Evolutionary conservation across 1,140 invertebrate genomes (phyloP), one percentile per base, ranked within the genome.

Genomic region (Drosophila sechellia): DNA sequence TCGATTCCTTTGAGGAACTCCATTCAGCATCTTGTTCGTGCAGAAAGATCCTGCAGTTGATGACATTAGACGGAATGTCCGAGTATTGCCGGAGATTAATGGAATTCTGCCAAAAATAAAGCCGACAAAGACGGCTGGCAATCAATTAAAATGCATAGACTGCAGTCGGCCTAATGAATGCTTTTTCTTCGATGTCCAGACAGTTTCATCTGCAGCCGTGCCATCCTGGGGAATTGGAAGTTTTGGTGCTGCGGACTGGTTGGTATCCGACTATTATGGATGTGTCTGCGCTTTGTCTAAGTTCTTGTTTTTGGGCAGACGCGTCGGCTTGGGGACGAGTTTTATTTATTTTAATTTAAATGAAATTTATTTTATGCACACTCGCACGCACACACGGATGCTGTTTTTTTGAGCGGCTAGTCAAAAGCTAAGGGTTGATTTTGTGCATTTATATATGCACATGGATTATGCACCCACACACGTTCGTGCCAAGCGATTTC

Each of bases 321-420:
- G 43, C 22, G 17, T 11, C 31, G 40, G 52, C 13, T 50, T 40
- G 35, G 57, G 52, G 34, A 39, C 53, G 37, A 63, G 65, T 89
- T 89, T 87, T 89, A 89, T 89, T 89, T 89, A 89, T 89, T 89
- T 87, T 89, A 87, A 87, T 84, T 89, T 79, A 89, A 89, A 89
- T 87, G 76, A 83, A 87, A 89, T 89, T 77, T 89, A 89, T 89
- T 89, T 89, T 89, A 89, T 89, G 55, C 56, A 69, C 52, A 74
- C n/a, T 48, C 37, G 27, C 13, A 50, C 56, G 15, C 48, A 64
- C 20, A 64, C 20, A 75, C 45, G 75, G 20, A 54, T 43, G 48
- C 15, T 50, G 57, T 61, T 75, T 75, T 75, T 75, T 75, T 53
- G 48, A 65, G 42, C 52, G 73, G 71, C 42, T 75, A 75, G 72